Conservation (phyloP, 2,113 vertebrate species). For the Carassius gibelio region DNA sequence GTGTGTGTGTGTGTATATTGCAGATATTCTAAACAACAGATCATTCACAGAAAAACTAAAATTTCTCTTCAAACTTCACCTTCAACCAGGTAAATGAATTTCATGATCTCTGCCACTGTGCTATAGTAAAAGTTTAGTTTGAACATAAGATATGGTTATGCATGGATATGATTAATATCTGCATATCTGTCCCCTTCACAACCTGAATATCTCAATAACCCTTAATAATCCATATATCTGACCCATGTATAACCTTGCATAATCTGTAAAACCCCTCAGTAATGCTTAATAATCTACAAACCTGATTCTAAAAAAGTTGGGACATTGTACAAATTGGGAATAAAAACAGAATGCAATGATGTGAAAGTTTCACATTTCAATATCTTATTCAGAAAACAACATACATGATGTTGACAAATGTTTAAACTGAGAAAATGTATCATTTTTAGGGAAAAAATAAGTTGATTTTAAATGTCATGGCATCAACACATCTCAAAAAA, state of each 20-base stretch:
- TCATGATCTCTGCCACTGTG: not conserved
- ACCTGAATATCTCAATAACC: not conserved
- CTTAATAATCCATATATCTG: not conserved
- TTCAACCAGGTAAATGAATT: constrained; percentile 85
- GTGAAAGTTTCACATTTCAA: too few species aligned
- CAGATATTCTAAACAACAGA: constrained; percentile 89
- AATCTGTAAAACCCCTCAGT: not conserved
- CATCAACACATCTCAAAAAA: too few species aligned
- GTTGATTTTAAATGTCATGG: too few species aligned
- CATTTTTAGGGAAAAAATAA: too few species aligned
- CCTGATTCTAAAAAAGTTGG: too few species aligned
- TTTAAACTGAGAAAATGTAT: too few species aligned
- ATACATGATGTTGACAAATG: too few species aligned
- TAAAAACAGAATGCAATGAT: too few species aligned
- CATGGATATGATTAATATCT: not conserved
- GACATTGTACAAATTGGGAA: too few species aligned
- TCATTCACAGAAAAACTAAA: constrained; percentile 96
- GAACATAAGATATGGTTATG: not conserved
- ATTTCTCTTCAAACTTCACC: constrained; percentile 94
- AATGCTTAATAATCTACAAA: not conserved
- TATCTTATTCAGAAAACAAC: too few species aligned
- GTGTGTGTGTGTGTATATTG: constrained; percentile 1
- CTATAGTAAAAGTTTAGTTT: not conserved
- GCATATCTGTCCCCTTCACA: not conserved
- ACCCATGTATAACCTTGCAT: not conserved